Conservation (phyloP, 1,140 invertebrate species). For the Dreissena polymorpha region DNA sequence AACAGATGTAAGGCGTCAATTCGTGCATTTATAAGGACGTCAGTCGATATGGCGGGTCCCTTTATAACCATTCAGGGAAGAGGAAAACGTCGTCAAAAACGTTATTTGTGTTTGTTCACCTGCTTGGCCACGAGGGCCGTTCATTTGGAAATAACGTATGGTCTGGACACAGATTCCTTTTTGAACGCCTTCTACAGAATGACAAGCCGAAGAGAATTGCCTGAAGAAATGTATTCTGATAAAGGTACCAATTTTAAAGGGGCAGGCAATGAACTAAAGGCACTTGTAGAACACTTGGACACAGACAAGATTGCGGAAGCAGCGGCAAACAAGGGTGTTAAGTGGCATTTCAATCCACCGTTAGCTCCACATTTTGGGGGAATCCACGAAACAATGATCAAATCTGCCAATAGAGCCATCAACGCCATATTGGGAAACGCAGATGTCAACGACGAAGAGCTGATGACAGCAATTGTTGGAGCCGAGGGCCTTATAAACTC, state of each 20-base stretch:
- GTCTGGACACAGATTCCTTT: constrained; percentile 36
- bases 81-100: no score
- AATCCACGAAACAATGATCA: constrained; percentile 11
- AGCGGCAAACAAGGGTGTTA: constrained; percentile 8
- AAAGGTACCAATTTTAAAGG: constrained; percentile 31
- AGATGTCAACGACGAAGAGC: constrained; percentile 40
- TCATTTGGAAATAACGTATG: constrained; percentile 21
- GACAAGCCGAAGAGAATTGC: constrained; percentile 12
- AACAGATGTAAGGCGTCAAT: background rate
- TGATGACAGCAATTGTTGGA: constrained; percentile 29
- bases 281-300: constrained; percentile 9
- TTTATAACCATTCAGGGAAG: constrained; percentile 24
- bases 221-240: constrained; percentile 17
- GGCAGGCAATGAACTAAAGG: constrained; percentile 11
- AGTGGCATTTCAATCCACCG: constrained; percentile 46
- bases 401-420: constrained; percentile 19
- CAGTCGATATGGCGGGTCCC: constrained; percentile 17
- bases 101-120: constrained; percentile 28
- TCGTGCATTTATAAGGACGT: constrained; percentile 10
- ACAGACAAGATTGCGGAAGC: background rate
- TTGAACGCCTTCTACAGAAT: constrained; percentile 36
- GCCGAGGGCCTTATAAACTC: constrained; percentile 42
- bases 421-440: constrained; percentile 11
- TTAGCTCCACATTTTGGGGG: constrained; percentile 32
- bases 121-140: constrained; percentile 12